Base-by-base conservation (phyloP, 2,888 invertebrate species). In the Habrosyne pyritoides region DNA sequence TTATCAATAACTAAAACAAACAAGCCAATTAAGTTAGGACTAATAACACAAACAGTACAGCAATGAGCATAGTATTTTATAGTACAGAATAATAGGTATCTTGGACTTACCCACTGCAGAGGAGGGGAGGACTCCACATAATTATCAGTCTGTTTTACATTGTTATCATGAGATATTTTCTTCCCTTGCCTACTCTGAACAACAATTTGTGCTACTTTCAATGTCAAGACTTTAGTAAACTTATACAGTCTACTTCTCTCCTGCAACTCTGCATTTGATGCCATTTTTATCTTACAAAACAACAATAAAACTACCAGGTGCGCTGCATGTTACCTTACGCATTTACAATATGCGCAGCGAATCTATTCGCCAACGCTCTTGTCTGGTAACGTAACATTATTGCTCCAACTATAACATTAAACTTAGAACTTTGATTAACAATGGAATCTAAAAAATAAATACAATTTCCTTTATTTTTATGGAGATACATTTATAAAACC, bases 131-230 rank as follows among this genome's bases (percentile, higher is more conserved):
- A 67, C 6, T 80, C 77, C 24, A 72, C 67, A 33, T 67, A 72
- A 60, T 81, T 83, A 36, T 87, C 87, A 14, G 74, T 63, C n/a
- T 77, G 69, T 66, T 81, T 85, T n/a, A 68, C 63, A 52, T 73
- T 81, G 53, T 69, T 77, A 36, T 84, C 83, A 21, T 85, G 84
- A n/a, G 81, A 83, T 46, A 97, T 95, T 87, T 97, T 98, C 75
- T 97, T 96, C 21, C 98, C 98, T 59, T 97, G 94, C 70, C 99
- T 94, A 55, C 98, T 97, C 87, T 98, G 98, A 21, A 99, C 97
- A 54, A 99, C 97, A 52, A 98, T 96, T 89, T 98, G 98, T 30
- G 97, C 96, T 54, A 97, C 95, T 91, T 98, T 98, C 57, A 97
- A 90, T 12, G 97, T 96, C 68, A 98, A 93, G 85, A 97, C 97